A percentile compares a stretch with the other conserved stretches of the same genome.
These are phyloP conservation scores for Drosophila willistoni DNA, from an alignment of 1,140 invertebrate species.

Conservation along the genomic window DNA sequence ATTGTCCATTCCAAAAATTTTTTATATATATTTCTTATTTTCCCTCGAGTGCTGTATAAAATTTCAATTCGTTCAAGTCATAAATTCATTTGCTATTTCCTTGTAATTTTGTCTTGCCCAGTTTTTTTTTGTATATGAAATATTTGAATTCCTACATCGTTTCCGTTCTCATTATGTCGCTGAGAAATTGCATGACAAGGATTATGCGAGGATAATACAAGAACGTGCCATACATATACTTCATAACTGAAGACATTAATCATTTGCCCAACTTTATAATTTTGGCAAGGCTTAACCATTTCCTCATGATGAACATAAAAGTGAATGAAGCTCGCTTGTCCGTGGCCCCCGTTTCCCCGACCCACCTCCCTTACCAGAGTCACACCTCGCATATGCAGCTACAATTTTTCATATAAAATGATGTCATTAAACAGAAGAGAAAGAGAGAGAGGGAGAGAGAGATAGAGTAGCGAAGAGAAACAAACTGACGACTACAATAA, in stretches of 20 bases:
- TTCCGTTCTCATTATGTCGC: slow-evolving; percentile 59
- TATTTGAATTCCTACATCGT: slow-evolving; percentile 39
- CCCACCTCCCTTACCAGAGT: neutral
- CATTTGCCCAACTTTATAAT: slow-evolving; percentile 76
- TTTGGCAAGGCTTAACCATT: slow-evolving; percentile 59
- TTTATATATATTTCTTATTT: no score
- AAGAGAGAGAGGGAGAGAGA: neutral
- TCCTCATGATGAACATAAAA: slow-evolving; percentile 10
- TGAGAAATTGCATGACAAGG: slow-evolving; percentile 67
- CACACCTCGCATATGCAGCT: slow-evolving; percentile 51
- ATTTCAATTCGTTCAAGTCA: neutral
- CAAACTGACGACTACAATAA: slow-evolving; percentile 70
- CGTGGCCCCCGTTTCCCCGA: neutral
- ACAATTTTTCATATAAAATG: slow-evolving; percentile 77
- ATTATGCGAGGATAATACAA: slow-evolving; percentile 63
- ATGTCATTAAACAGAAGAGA: slow-evolving; percentile 73
- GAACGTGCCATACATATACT: slow-evolving; percentile 48
- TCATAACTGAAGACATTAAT: slow-evolving; percentile 59
- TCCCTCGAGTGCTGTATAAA: neutral
- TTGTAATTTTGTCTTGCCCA: neutral
- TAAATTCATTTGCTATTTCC: slow-evolving; percentile 14
- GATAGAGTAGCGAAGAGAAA: slow-evolving; percentile 51
- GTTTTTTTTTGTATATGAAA: slow-evolving; percentile 35
- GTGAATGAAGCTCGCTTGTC: neutral
- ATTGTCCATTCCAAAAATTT: no score